phyloP scores from a whole-genome alignment of 2,888 invertebrate species.

The Leptopilina syphax region DNA sequence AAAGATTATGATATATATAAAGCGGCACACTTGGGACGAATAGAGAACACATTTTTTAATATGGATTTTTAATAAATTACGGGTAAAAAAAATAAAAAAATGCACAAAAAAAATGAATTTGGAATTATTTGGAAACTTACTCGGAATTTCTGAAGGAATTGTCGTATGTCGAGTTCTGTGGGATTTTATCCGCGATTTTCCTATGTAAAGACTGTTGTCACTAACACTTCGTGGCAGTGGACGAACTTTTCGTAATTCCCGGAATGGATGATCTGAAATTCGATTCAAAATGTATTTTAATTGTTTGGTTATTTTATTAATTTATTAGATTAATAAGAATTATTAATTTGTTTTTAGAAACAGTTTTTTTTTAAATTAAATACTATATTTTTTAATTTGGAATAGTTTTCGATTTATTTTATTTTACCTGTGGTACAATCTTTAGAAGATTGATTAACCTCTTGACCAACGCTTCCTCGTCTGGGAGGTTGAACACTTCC shows the following conservation, averaged over 20 bases:
- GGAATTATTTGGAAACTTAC: constrained; percentile 61
- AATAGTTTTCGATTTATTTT: neutral
- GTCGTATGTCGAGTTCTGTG: constrained; percentile 68
- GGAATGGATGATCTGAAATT: constrained; percentile 68
- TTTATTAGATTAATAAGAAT: too few species aligned
- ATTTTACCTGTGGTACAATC: constrained; percentile 69
- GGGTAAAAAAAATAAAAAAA: neutral
- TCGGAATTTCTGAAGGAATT: constrained; percentile 69
- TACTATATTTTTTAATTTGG: too few species aligned
- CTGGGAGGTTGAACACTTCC: constrained; percentile 74
- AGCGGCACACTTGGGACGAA: constrained; percentile 25
- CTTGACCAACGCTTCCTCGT: constrained; percentile 72
- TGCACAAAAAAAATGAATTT: neutral
- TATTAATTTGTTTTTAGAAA: too few species aligned
- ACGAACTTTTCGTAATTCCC: constrained; percentile 71
- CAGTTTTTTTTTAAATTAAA: too few species aligned
- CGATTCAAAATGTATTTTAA: too few species aligned
- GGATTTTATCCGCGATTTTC: constrained; percentile 68
- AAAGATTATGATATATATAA: constrained; percentile 49
- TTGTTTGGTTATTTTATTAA: too few species aligned
- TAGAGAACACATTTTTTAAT: neutral
- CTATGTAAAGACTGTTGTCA: constrained; percentile 74
- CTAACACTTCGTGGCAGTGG: constrained; percentile 75
- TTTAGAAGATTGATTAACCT: constrained; percentile 67
- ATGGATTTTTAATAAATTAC: neutral